Base-by-base conservation (phyloP, 2,113 vertebrate species). In the Haemorhous mexicanus region DNA sequence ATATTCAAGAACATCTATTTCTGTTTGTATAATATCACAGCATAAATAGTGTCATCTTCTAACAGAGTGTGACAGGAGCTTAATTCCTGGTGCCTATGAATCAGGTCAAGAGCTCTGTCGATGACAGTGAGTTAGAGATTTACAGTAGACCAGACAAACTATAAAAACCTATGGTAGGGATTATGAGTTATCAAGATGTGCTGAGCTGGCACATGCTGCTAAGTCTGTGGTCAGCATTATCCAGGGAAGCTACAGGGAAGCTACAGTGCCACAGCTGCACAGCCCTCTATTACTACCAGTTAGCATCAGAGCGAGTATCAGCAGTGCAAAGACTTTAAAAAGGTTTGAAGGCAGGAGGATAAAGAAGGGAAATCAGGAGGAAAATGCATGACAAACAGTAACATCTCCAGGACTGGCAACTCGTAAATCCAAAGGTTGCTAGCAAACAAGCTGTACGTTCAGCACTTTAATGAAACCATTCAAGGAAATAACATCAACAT, bases 101-200 rank as follows among this genome's bases (percentile, higher is more conserved):
- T 96, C 94, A 96, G 90, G 89, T 95, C 84, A 88, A 85, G 93
- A 94, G 89, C 87, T 92, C 80, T 84, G 87, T 58, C 1, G 35
- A 82, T 95, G 95, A 97, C 96, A 96, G 92, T 89, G 92, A 94
- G 69, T 93, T 94, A 94, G 91, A 96, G 96, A 97, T 97, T 96
- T 96, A 96, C 92, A 96, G 90, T 94, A 93, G 94, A 84, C 82
- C 79, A 96, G 92, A 89, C 76, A 97, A 95, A 94, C 96, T 96
- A 94, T 97, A 97, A 97, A 97, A 97, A 93, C 94, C 91, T 93
- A 94, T 90, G 89, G 84, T 73, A 70, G 86, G 79, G 93, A 96
- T 96, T 94, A 97, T 87, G 96, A 96, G 94, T 96, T 96, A 94
- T 93, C 96, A 96, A 97, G 96, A 97, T 97, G 89, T 97, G 96